A percentile compares a stretch with the other conserved stretches of the same genome.
Evolutionary conservation across 2,797 vertebrate species (phyloP).

Genomic region (Tamandua tetradactyla): DNA sequence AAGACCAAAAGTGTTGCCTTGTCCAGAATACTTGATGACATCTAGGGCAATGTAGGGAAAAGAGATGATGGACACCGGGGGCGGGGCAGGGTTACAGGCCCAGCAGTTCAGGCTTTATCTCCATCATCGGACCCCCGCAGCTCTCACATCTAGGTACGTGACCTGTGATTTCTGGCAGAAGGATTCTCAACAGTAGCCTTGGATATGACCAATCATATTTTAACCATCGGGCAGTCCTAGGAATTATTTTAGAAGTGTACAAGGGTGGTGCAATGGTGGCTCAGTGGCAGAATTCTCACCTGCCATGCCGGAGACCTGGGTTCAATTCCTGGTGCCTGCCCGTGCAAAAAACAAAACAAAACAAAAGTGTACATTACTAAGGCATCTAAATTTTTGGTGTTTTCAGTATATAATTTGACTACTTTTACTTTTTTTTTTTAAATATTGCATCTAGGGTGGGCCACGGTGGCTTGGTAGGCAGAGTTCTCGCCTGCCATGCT

Average conservation of each 20-base stretch:
- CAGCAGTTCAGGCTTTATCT: no score
- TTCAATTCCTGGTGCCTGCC: no score
- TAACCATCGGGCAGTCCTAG: background rate
- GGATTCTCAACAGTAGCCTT: background rate
- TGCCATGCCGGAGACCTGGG: no score
- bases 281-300: no score
- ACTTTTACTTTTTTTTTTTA: constrained; percentile 40
- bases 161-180: constrained; percentile 4
- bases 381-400: constrained; percentile 73
- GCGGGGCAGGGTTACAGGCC: background rate
- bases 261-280: no score
- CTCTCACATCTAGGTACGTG: background rate
- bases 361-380: constrained; percentile 60
- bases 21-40: background rate
- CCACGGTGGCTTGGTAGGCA: no score
- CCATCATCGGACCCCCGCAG: background rate
- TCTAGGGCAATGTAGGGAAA: background rate
- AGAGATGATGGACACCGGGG: background rate
- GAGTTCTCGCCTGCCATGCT: no score
- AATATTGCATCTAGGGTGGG: constrained; percentile 55
- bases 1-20: background rate
- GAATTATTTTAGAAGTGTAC: constrained; percentile 30
- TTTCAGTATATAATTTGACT: constrained; percentile 67
- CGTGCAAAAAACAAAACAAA: no score
- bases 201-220: background rate